Evolutionary conservation across 2,113 vertebrate species (phyloP), one percentile per base, ranked within the genome.

Genomic region (Chauna torquata): DNA sequence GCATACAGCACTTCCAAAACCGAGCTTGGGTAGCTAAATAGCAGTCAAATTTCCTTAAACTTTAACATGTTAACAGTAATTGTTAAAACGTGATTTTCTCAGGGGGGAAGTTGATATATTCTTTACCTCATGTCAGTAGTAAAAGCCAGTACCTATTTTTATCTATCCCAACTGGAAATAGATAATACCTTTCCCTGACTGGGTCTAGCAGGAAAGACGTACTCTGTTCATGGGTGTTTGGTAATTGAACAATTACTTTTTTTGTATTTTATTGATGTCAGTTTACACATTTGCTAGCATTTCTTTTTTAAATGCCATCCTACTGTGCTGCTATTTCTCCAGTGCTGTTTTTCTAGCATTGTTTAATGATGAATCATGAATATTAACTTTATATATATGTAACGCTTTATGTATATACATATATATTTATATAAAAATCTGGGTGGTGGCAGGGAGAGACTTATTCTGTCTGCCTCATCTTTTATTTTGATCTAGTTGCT

Each of bases 401-500:
- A 94, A 96, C 96, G 86, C 77, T 87, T 91, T 94, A 91, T 95
- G 79, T 92, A 94, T 47, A 61, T 6, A 81, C 78, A 61, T 71
- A 75, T 83, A 82, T 97, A 96, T 96, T 95, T 96, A 96, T 96
- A 90, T 95, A 95, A 95, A 97, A 96, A 93, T 95, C 85, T 83
- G 89, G 91, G 91, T 96, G 96, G 97, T 97, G 97, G 94, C 91
- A 95, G 75, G 82, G 91, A 91, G 68, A 93, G 92, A 94, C 47
- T 50, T 54, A 86, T 17, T 94, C 96, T 85, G 77, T 94, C 88
- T 88, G 89, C 58, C 94, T 55, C 95, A 97, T 97, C 95, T 97
- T 92, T 75, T 97, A 92, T 97, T 96, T 97, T 93, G 82, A 93
- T 96, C 88, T 91, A 88, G 95, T 97, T 97, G 92, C 96, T 71